These are phyloP conservation scores for Ditylenchus dipsaci DNA, from an alignment of 1,140 invertebrate genomes.

Conservation along the genomic window DNA sequence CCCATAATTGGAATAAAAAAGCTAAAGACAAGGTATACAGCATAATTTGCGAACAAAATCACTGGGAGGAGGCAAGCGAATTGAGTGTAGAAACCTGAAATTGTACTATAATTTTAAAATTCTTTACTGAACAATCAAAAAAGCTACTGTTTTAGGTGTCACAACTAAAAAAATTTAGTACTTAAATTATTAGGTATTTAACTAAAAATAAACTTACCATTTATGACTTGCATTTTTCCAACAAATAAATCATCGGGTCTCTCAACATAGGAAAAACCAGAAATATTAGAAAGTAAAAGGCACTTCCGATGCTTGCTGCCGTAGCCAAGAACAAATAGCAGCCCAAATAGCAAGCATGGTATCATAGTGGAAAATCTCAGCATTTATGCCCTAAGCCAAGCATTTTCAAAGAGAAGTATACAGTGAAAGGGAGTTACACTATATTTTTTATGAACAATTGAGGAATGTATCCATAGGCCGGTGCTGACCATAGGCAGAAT, in stretches of 20 bases:
- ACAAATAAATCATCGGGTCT: slow-evolving; percentile 42
- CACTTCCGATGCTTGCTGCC: slow-evolving; percentile 37
- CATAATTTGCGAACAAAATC: slow-evolving; percentile 62
- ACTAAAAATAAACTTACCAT: not conserved
- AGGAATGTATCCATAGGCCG: slow-evolving; percentile 40
- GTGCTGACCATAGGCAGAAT: slow-evolving; percentile 52
- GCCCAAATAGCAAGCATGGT: slow-evolving; percentile 48
- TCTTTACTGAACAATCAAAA: too few relatives aligned
- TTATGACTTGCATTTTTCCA: slow-evolving; percentile 33
- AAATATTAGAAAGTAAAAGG: slow-evolving; percentile 53
- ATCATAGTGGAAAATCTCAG: slow-evolving; percentile 53
- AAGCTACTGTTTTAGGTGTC: too few relatives aligned
- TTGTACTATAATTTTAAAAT: too few relatives aligned
- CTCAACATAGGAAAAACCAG: slow-evolving; percentile 51
- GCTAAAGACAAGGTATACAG: slow-evolving; percentile 65
- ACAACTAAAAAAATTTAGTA: too few relatives aligned
- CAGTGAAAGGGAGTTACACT: not conserved
- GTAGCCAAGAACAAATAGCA: slow-evolving; percentile 47
- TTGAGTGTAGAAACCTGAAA: not conserved
- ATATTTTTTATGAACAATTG: slow-evolving; percentile 21
- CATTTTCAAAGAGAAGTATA: too few relatives aligned
- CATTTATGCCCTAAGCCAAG: slow-evolving; percentile 17
- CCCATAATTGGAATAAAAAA: slow-evolving; percentile 80
- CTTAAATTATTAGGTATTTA: too few relatives aligned
- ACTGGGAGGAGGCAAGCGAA: not conserved